A percentile compares a stretch with the other conserved stretches of the same genome.
These are phyloP conservation scores for Cheilosia soror DNA, from an alignment of 2,888 invertebrate genomes.

Conservation along the genomic window DNA sequence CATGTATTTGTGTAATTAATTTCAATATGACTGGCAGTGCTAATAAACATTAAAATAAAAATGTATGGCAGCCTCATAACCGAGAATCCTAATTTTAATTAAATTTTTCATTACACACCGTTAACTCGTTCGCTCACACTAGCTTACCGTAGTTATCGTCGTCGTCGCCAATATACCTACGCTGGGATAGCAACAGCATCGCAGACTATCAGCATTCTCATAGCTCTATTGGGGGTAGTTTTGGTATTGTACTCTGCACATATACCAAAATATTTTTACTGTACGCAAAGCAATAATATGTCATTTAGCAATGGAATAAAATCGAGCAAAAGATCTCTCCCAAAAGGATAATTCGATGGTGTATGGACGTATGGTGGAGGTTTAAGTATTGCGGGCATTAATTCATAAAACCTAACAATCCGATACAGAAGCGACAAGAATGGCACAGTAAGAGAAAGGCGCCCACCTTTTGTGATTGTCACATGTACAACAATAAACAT, in stretches of 20 bases:
- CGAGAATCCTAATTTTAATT: slow-evolving; percentile 74
- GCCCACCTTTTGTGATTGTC: not conserved
- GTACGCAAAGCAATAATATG: slow-evolving; percentile 58
- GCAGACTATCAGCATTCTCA: slow-evolving; percentile 31
- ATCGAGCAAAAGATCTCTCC: slow-evolving; percentile 30
- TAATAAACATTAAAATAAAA: slow-evolving; percentile 74
- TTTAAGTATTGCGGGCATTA: slow-evolving; percentile 49
- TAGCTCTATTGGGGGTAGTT: slow-evolving; percentile 63
- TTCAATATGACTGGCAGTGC: slow-evolving; percentile 75
- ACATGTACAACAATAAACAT: slow-evolving; percentile 33
- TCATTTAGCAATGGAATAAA: slow-evolving; percentile 40
- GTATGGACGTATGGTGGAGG: too few relatives aligned
- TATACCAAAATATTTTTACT: slow-evolving; percentile 1
- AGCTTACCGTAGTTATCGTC: slow-evolving; percentile 1
- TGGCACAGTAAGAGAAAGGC: not conserved
- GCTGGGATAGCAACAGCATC: slow-evolving; percentile 23
- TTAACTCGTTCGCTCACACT: slow-evolving; percentile 62
- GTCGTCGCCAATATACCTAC: not conserved
- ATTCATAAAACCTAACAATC: slow-evolving; percentile 24
- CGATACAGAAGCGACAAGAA: slow-evolving; percentile 36
- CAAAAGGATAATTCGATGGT: slow-evolving; percentile 65
- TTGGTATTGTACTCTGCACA: slow-evolving; percentile 16
- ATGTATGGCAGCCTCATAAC: slow-evolving; percentile 70
- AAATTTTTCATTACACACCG: slow-evolving; percentile 75
- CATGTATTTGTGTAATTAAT: slow-evolving; percentile 74